phyloP scores from a whole-genome alignment of 2,888 invertebrate species.

The Erebia aethiops region DNA sequence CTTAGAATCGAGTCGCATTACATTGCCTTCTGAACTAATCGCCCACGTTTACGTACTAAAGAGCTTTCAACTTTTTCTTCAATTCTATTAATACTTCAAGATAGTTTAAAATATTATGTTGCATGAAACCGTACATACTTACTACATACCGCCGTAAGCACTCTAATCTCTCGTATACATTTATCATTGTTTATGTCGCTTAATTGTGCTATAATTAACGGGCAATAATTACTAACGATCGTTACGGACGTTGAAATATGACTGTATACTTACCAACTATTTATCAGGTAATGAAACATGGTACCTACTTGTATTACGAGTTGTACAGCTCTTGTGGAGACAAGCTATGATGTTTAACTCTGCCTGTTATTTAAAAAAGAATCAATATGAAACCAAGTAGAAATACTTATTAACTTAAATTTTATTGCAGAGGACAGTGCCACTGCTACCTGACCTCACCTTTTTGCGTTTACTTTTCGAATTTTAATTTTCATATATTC shows the following conservation, averaged over 20 bases:
- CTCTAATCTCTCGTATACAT: slow-evolving; percentile 23
- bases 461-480: background rate
- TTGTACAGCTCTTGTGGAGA: background rate
- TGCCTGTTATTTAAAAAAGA: background rate
- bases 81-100: background rate
- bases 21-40: too few species aligned
- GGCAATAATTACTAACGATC: slow-evolving; percentile 38
- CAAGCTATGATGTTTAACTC: background rate
- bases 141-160: slow-evolving; percentile 13
- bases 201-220: slow-evolving; percentile 38
- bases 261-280: slow-evolving; percentile 35
- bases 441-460: too few species aligned
- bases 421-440: too few species aligned
- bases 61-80: slow-evolving; percentile 11
- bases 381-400: background rate
- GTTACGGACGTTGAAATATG: slow-evolving; percentile 51
- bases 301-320: background rate
- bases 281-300: slow-evolving; percentile 29
- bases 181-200: slow-evolving; percentile 37
- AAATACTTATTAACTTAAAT: too few species aligned
- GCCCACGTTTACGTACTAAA: background rate
- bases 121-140: background rate
- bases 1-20: too few species aligned
- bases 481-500: background rate
- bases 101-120: background rate